Conservation (phyloP, 2,797 vertebrate species). For the Paguma larvata region DNA sequence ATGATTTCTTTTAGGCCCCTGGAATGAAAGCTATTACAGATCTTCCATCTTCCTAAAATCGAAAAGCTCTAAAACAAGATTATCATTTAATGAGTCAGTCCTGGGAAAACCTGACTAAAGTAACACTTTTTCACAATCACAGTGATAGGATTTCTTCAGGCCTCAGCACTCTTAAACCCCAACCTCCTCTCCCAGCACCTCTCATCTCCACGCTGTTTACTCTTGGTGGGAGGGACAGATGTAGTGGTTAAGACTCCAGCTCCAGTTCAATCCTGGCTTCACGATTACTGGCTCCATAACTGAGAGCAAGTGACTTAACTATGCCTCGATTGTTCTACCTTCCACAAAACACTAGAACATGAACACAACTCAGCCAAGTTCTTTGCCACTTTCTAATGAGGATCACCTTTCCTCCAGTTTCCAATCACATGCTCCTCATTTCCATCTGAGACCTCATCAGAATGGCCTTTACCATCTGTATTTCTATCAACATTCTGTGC, state of each 20-base stretch:
- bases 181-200: not conserved
- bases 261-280: not conserved
- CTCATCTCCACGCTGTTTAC: not conserved
- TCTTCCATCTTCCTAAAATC: not conserved
- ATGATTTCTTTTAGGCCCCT: not conserved
- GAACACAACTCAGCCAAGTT: not conserved
- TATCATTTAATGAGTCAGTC: not conserved
- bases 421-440: not conserved
- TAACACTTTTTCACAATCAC: not conserved
- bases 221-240: not conserved
- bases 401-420: not conserved
- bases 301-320: not conserved
- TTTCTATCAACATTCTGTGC: not conserved
- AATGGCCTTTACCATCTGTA: not conserved
- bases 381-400: not conserved
- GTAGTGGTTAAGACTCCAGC: no score
- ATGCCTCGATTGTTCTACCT: not conserved
- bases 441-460: not conserved
- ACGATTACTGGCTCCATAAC: not conserved
- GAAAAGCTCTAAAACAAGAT: constrained; percentile 7
- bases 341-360: not conserved
- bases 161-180: not conserved
- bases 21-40: not conserved
- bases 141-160: not conserved
- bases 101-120: not conserved